Evolutionary conservation across 1,140 invertebrate species (phyloP).

Genomic region (Diorhabda carinulata): DNA sequence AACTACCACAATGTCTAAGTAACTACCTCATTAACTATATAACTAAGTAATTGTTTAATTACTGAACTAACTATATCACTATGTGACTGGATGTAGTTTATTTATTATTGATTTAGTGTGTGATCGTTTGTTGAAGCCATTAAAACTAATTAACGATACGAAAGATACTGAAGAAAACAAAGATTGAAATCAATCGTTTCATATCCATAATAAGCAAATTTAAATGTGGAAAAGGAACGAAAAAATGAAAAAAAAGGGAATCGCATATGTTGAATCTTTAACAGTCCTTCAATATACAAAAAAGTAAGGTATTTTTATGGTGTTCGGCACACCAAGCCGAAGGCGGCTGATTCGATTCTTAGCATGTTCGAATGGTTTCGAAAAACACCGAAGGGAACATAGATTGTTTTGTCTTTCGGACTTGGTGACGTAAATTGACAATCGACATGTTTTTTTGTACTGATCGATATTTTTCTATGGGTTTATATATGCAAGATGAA

Average conservation of each 20-base stretch:
- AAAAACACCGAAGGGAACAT: neutral
- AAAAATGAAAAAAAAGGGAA: neutral
- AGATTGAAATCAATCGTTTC: neutral
- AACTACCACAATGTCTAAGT: too few relatives aligned
- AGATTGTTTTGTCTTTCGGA: neutral
- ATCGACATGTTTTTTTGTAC: too few relatives aligned
- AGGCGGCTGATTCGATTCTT: neutral
- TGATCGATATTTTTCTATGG: too few relatives aligned
- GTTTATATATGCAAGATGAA: too few relatives aligned
- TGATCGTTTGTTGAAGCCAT: too few relatives aligned
- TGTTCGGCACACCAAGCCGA: neutral
- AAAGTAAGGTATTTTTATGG: neutral
- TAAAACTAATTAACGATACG: too few relatives aligned
- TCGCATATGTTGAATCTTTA: neutral
- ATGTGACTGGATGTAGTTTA: too few relatives aligned
- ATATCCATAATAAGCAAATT: constrained; percentile 3
- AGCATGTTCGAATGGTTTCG: neutral
- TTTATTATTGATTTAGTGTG: too few relatives aligned
- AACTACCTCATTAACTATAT: too few relatives aligned
- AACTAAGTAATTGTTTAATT: too few relatives aligned
- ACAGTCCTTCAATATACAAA: neutral
- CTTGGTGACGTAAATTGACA: neutral
- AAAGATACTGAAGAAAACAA: too few relatives aligned
- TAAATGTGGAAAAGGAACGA: neutral
- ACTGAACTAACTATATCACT: too few relatives aligned